These are phyloP conservation scores for Microchirus variegatus DNA, from an alignment of 2,797 vertebrate species.

Conservation along the genomic window DNA sequence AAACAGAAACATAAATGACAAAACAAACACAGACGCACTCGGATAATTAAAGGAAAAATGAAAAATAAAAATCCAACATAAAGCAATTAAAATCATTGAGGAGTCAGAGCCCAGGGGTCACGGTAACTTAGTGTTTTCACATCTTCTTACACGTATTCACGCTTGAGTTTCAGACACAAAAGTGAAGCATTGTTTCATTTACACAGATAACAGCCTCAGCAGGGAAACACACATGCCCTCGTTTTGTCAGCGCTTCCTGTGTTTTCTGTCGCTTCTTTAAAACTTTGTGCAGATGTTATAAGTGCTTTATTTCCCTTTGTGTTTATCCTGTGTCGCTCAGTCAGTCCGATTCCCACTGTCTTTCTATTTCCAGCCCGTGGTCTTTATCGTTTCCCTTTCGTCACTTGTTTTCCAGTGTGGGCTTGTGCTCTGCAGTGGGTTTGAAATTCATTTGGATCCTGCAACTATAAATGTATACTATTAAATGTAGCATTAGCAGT, in stretches of 20 bases:
- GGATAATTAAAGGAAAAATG: no score
- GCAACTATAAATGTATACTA: no score
- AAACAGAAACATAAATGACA: no score
- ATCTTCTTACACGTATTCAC: no score
- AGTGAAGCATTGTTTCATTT: constrained; percentile 7
- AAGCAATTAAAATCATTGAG: no score
- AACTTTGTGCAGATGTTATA: constrained; percentile 13
- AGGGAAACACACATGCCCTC: neutral
- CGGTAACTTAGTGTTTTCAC: no score
- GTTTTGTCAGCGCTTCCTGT: neutral
- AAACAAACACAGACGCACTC: no score
- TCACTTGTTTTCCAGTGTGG: constrained; percentile 5
- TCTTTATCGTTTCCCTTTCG: constrained; percentile 3
- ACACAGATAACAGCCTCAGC: constrained; percentile 7
- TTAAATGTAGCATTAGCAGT: no score
- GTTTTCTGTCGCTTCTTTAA: constrained; percentile 11
- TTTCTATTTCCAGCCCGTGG: constrained; percentile 1
- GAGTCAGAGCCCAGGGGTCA: no score
- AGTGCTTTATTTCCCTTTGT: constrained; percentile 17
- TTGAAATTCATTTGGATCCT: no score
- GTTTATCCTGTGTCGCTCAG: constrained; percentile 3
- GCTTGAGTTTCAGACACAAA: no score
- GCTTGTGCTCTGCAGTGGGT: neutral
- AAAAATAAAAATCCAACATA: no score
- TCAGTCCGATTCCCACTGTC: constrained; percentile 9